Percentiles rank a stretch among this genome's conserved stretches.
phyloP scores from a whole-genome alignment of 2,888 invertebrate species.

The Calliphora vomitoria region DNA sequence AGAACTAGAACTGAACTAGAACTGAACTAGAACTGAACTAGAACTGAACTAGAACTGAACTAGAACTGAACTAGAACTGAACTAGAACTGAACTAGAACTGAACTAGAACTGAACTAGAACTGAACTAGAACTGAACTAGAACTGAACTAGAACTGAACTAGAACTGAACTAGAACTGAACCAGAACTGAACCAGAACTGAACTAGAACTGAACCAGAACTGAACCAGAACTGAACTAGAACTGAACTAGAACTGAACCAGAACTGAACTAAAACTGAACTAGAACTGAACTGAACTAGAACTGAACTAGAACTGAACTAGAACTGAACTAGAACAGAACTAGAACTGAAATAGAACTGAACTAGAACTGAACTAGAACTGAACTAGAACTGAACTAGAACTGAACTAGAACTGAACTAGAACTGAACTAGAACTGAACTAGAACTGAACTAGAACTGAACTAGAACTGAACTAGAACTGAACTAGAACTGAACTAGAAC shows the following conservation, averaged over 20 bases:
- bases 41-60: slow-evolving; percentile 13
- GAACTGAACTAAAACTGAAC: slow-evolving; percentile 13
- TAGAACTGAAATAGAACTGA: too few relatives aligned
- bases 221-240: slow-evolving; percentile 10
- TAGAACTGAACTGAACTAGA: slow-evolving; percentile 13
- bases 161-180: slow-evolving; percentile 7
- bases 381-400: too few relatives aligned
- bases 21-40: slow-evolving; percentile 13
- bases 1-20: slow-evolving; percentile 13
- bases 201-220: slow-evolving; percentile 13
- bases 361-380: too few relatives aligned
- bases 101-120: slow-evolving; percentile 13
- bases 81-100: slow-evolving; percentile 13
- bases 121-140: slow-evolving; percentile 13
- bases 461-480: too few relatives aligned
- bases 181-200: slow-evolving; percentile 2
- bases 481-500: too few relatives aligned
- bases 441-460: too few relatives aligned
- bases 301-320: slow-evolving; percentile 13
- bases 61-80: slow-evolving; percentile 13
- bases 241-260: slow-evolving; percentile 13
- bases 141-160: slow-evolving; percentile 13
- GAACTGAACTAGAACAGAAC: slow-evolving; percentile 8
- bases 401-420: too few relatives aligned
- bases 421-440: too few relatives aligned